Evolutionary conservation across 1,140 invertebrate genomes (phyloP), one percentile per base, ranked within the genome.

Genomic region (Calephelis virginiensis): DNA sequence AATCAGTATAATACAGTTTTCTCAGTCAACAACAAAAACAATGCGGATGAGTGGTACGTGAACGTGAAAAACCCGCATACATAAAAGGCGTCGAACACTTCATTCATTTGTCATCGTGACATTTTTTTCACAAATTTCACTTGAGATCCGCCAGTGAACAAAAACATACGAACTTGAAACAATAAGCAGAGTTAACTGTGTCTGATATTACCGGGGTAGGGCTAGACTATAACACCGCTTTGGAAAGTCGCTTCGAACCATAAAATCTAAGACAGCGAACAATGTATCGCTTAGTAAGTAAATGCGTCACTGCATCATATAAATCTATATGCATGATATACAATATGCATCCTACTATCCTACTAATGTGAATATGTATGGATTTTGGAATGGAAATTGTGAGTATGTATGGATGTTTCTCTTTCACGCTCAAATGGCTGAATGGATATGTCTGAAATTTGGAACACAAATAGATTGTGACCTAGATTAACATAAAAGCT

Each of bases 81-180:
- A 56, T 45, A 56, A 40, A 38, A 53, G 63, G 53, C 13, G 43
- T 49, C 45, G 61, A 62, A 50, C 37, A 62, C 37, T 61, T 56
- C 50, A 67, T 70, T 64, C 48, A 59, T 73, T 73, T 64, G 60
- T 59, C n/a, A 59, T 10, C 56, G 49, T 65, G 40, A 59, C 40
- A 59, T 59, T 59, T 46, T 66, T 73, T 70, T 66, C 68, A 66
- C 59, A 71, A 68, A 71, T 76, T 76, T 72, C 74, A 72, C 74
- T 68, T 64, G 61, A 69, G 69, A 71, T 71, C 61, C 17, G 45
- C 64, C 61, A 69, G 62, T 56, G 28, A 62, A 70, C 66, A 76
- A 76, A 76, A 76, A 76, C 67, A 13, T 53, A 63, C 69, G 65
- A 74, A 71, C 74, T 61, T 65, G 70, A 76, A 71, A 76, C 74